A percentile compares a stretch with the other conserved stretches of the same genome.
Evolutionary conservation across 2,113 vertebrate genomes (phyloP).

Genomic region (Strix aluco): DNA sequence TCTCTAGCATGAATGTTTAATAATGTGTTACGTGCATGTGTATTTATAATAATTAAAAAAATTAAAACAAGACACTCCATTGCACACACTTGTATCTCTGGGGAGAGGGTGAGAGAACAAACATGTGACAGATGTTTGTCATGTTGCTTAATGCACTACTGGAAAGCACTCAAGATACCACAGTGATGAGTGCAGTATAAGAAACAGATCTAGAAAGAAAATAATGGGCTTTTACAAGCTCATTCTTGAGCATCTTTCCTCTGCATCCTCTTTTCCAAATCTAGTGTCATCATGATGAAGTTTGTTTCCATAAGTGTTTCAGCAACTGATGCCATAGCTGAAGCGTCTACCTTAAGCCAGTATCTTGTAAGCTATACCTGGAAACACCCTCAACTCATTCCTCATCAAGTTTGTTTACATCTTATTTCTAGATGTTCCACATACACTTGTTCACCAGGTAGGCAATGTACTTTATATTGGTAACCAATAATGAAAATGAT

Average conservation of each 20-base stretch:
- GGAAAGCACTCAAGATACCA: constrained; percentile 68
- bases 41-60: constrained; percentile 54
- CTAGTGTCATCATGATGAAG: background rate
- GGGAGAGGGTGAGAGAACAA: constrained; percentile 58
- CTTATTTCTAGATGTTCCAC: background rate
- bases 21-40: constrained; percentile 22
- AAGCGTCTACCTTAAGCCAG: background rate
- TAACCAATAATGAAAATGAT: background rate
- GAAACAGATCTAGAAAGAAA: constrained; percentile 59
- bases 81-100: constrained; percentile 49
- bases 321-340: background rate
- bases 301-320: background rate
- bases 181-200: constrained; percentile 64
- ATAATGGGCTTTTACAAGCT: constrained; percentile 49
- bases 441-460: background rate
- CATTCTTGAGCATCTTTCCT: constrained; percentile 49
- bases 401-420: background rate
- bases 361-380: background rate
- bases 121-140: constrained; percentile 67
- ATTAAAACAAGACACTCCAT: constrained; percentile 41
- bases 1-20: background rate
- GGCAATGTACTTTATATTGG: background rate
- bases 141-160: constrained; percentile 67
- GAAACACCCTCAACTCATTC: background rate
- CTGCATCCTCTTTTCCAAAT: constrained; percentile 15